These are phyloP conservation scores for Toxotes jaculatrix DNA, from an alignment of 2,113 vertebrate species.

Conservation along the genomic window DNA sequence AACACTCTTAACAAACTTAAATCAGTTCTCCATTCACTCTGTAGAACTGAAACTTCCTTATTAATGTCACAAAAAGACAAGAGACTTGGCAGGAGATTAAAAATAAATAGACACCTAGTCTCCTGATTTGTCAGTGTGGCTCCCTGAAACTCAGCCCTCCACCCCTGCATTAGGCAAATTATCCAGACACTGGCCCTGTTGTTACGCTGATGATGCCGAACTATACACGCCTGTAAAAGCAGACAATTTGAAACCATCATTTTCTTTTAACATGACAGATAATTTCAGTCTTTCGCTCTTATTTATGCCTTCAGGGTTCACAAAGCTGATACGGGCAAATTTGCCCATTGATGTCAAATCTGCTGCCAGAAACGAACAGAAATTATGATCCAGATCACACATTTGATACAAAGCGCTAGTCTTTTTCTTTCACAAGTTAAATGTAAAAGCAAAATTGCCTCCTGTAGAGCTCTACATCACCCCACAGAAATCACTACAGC, in stretches of 20 bases:
- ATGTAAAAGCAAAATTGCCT: constrained; percentile 22
- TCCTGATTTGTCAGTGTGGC: constrained; percentile 21
- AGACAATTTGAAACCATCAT: constrained; percentile 37
- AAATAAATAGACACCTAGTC: constrained; percentile 38
- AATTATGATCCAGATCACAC: constrained; percentile 29
- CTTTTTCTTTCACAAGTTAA: constrained; percentile 1
- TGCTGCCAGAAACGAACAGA: constrained; percentile 40
- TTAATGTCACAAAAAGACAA: constrained; percentile 29
- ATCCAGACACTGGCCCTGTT: constrained; percentile 41
- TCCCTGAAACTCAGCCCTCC: constrained; percentile 30
- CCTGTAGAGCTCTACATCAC: constrained; percentile 12
- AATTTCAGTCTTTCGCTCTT: constrained; percentile 43
- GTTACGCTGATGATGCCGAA: constrained; percentile 59
- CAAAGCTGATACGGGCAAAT: constrained; percentile 43
- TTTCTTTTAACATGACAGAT: constrained; percentile 56
- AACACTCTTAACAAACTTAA: constrained; percentile 28
- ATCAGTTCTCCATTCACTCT: constrained; percentile 13
- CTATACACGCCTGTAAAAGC: constrained; percentile 32
- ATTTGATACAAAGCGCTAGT: constrained; percentile 16
- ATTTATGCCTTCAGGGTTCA: constrained; percentile 35
- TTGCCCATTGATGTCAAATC: constrained; percentile 44
- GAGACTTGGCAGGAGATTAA: constrained; percentile 13
- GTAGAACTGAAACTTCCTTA: constrained; percentile 1
- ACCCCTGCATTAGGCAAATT: constrained; percentile 56
- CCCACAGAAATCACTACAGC: constrained; percentile 30